Evolutionary conservation across 2,888 invertebrate species (phyloP), one percentile per base, ranked within the genome.

Genomic region (Drosophila engyochracea): DNA sequence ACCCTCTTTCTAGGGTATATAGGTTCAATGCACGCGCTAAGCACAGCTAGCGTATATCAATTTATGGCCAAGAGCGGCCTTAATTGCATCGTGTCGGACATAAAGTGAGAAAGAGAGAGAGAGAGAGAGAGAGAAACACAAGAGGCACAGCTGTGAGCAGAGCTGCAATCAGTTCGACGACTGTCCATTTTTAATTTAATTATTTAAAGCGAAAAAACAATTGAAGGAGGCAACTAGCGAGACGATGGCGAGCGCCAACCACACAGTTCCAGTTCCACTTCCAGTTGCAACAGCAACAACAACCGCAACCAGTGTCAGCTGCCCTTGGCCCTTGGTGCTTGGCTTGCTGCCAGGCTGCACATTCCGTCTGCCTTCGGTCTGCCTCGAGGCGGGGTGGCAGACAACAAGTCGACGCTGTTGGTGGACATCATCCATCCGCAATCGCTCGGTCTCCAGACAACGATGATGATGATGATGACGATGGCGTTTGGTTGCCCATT

Each of bases 121-220:
- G n/a, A 30, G 19, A 22, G 31, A 53, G 22, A 14, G 6, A 22
- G 53, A 25, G 37, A 55, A 9, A 5, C 12, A 37, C 30, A 9
- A 57, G 57, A 39, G 59, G 25, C 37, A 55, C 52, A 52, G 47
- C 53, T 69, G 31, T 25, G n/a, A 30, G 22, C 60, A 22, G 47
- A 49, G 72, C 77, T 76, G 30, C 79, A 85, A 86, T 90, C 89
- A 90, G 86, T 88, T 67, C 52, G 78, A 74, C 70, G 76, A 68
- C 82, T 81, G 82, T 35, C 80, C 77, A 82, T 79, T 90, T 88
- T 90, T 86, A 88, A 88, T 90, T 88, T 86, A 88, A 88, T 88
- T 88, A 88, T 88, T 90, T 88, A 89, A 88, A 89, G 81, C 79
- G 73, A 76, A 73, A 81, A 88, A 88, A 88, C 87, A 88, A 88